phyloP scores from a whole-genome alignment of 1,140 invertebrate genomes.

The Pectinophora gossypiella region DNA sequence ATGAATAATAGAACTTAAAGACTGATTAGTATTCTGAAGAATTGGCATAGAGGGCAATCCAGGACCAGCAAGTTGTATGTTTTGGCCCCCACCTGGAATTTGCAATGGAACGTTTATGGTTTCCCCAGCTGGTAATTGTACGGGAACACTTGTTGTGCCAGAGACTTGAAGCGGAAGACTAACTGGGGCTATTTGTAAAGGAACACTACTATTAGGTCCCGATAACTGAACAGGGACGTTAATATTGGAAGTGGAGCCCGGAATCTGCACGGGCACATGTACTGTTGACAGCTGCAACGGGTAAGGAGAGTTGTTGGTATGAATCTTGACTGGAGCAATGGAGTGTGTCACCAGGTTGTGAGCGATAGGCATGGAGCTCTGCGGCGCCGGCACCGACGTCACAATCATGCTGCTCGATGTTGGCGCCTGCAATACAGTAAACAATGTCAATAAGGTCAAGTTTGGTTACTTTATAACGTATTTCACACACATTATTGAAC shows the following conservation, averaged over 20 bases:
- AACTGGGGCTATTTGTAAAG: conserved; percentile 56
- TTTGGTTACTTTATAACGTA: not conserved
- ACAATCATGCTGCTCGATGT: conserved; percentile 70
- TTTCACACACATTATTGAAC: conserved; percentile 22
- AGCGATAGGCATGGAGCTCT: conserved; percentile 62
- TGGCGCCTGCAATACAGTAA: conserved; percentile 53
- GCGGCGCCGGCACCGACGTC: conserved; percentile 62
- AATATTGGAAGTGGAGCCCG: conserved; percentile 62
- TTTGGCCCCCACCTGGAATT: conserved; percentile 51
- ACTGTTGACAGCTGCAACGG: conserved; percentile 64
- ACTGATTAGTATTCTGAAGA: conserved; percentile 44
- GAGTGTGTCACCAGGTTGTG: conserved; percentile 64
- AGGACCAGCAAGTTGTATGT: conserved; percentile 48
- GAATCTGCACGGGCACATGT: conserved; percentile 67
- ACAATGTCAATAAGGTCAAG: conserved; percentile 16
- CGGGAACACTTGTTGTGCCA: conserved; percentile 55
- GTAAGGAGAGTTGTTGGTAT: conserved; percentile 54
- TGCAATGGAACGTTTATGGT: conserved; percentile 69
- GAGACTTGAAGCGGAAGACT: conserved; percentile 65
- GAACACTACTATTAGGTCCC: conserved; percentile 44
- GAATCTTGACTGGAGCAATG: conserved; percentile 63
- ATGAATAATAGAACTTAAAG: conserved; percentile 63
- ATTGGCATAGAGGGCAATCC: conserved; percentile 60
- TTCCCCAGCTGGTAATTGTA: conserved; percentile 62
- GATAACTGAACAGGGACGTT: conserved; percentile 65